Base-by-base conservation (phyloP, 1,140 invertebrate species). In the Neocloeon triangulifer region DNA sequence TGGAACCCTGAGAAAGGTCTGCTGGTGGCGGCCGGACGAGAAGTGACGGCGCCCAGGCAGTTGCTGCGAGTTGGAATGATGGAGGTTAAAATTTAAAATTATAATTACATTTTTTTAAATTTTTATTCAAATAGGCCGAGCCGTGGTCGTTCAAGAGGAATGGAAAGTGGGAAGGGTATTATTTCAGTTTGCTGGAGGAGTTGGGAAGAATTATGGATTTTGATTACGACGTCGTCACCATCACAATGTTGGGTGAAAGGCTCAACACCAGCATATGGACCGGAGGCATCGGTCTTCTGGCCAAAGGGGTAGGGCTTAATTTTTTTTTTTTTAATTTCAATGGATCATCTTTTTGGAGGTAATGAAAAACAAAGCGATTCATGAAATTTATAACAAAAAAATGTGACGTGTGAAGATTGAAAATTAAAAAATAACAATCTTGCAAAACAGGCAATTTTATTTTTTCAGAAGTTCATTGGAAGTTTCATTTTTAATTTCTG, bases 261-360 rank as follows among this genome's bases (percentile, higher is more conserved):
- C 41, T 64, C 6, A 49, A 61, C 0, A 72, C 73, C 40, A 77
- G 79, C 0, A 57, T 72, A n/a, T 96, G 88, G 86, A 69, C 73
- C 47, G 91, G 91, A 0, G 58, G 94, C 17, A 69, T 96, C 1
- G 79, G 84, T 2, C 82, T 94, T 52, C 58, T 96, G n/a, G 66
- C 77, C 4, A 68, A 62, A 40, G 80, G 80, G 34, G 78, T 78
- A 57, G 61, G 58, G 46, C 26, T 16, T 15, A 17, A 23, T 10
- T 32, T 37, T 26, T 31, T 26, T 16, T 34, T 32, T 28, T 39
- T 6, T 16, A 33, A 41, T 26, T 41, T 34, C 23, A 19, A 17
- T 18, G 10, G 23, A 5, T 37, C 6, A 23, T 23, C 8, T 12
- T 12, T 23, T 23, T 8, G 8, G 8, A 12, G 12, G 22, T 23